Percentiles rank a stretch among this genome's conserved stretches.
phyloP scores from a whole-genome alignment of 2,113 vertebrate genomes.

The Limnothrissa miodon region DNA sequence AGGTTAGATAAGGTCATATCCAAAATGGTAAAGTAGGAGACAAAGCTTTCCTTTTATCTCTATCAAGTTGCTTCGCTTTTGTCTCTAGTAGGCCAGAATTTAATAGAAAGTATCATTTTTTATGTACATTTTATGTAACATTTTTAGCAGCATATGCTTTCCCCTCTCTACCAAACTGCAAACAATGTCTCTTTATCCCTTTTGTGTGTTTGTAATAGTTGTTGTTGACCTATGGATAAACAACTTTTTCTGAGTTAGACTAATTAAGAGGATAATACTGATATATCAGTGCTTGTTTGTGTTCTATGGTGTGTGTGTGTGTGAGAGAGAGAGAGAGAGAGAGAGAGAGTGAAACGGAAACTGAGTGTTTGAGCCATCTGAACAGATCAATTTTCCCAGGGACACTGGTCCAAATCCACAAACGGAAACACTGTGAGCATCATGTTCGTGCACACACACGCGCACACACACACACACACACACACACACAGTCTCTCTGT shows the following conservation, averaged over 20 bases:
- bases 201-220: no score
- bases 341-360: neutral
- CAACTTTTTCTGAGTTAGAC: no score
- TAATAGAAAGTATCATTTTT: no score
- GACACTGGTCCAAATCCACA: constrained; percentile 22
- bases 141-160: neutral
- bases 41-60: no score
- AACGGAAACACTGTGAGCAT: constrained; percentile 6
- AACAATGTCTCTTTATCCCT: neutral
- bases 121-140: neutral
- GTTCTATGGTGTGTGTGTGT: neutral
- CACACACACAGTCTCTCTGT: no score
- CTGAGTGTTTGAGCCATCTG: neutral
- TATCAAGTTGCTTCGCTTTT: no score
- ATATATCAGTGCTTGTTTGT: no score
- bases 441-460: neutral
- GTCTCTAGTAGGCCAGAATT: neutral
- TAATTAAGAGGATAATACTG: no score
- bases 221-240: no score
- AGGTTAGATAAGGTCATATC: neutral
- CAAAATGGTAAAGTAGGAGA: neutral
- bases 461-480: neutral
- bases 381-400: constrained; percentile 35
- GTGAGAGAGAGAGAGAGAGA: neutral
- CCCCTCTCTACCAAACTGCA: neutral